Evolutionary conservation across 2,797 vertebrate species (phyloP), one percentile per base, ranked within the genome.

Genomic region (Peromyscus nudipes): DNA sequence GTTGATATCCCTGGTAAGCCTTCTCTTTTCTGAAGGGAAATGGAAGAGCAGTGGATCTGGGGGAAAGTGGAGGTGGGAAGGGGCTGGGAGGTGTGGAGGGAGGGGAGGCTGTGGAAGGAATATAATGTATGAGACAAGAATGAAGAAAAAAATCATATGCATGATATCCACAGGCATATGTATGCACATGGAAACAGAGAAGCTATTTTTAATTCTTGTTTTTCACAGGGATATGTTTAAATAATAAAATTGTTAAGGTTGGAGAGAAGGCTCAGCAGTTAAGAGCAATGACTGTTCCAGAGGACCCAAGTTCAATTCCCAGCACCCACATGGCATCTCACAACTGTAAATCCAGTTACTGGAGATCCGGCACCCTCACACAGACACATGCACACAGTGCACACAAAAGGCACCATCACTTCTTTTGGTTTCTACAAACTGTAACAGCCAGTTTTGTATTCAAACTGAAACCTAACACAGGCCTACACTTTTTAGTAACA

Each of bases 121-220:
- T 25, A 46, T 23, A 49, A 0, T 67, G 6, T 9, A 85, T 49
- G 31, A 49, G 60, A 84, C 17, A 67, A 49, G 43, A 85, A 46
- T 67, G 21, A 65, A 85, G 62, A 49, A n/a, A 67, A 84, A 49
- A 62, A 31, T 31, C 3, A 43, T 21, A 4, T 23, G 49, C 4
- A 55, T 17, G 80, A 3, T 81, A 46, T 37, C 71, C 0, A 46
- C 0, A 93, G 64, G 14, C 4, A 64, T 19, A 13, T 57, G 31
- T 34, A 75, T 43, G 23, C 60, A 46, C 52, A 69, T 17, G 10
- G 52, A 92, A 55, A 87, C 14, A 91, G 10, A 73, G 2, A 52
- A 79, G 40, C 0, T 57, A 82, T 69, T 92, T 97, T 94, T 86
- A 87, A 67, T 60, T 94, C n/a, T 92, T 95, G 82, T 13, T 93